Evolutionary conservation across 2,113 vertebrate genomes (phyloP), one percentile per base, ranked within the genome.

Genomic region (Sterrhoptilus dennistouni): DNA sequence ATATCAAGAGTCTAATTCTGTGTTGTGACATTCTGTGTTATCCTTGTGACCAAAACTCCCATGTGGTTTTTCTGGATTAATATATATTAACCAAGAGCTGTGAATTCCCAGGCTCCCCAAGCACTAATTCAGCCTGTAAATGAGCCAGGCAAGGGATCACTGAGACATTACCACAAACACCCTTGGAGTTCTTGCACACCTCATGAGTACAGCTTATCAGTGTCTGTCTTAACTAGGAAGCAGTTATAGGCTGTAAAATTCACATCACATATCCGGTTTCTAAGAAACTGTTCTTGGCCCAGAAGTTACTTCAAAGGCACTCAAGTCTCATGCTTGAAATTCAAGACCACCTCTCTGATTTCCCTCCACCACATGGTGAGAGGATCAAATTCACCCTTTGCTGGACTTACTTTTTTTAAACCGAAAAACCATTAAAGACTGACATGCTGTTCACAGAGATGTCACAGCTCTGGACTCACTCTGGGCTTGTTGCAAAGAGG

Each of bases 261-360:
- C 80, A 89, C 88, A 53, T 21, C 64, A 61, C 91, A 72, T 81
- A 82, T 92, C 90, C 88, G 77, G 64, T 89, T 95, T 75, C 91
- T 86, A 59, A 96, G 83, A 40, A 89, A 95, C 79, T 93, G 60
- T 75, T 95, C 97, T 95, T 94, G 94, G 94, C 68, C 92, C 20
- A 61, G 47, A 86, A 56, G 65, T 88, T 86, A 54, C 69, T 90
- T 93, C 93, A 49, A 53, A 95, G 92, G 60, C 88, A 88, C 54
- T 33, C 57, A 80, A 87, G 25, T 45, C 77, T 45, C 71, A 45
- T 25, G 69, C 47, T 44, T 65, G 77, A 83, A 83, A 75, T 69
- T 86, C 86, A 95, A 97, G 92, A 83, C 59, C 79, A 93, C 80
- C 71, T 80, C 91, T 88, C 88, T 92, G 57, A 80, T 93, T 65